Evolutionary conservation across 2,113 vertebrate species (phyloP).

Genomic region (Macquaria australasica): DNA sequence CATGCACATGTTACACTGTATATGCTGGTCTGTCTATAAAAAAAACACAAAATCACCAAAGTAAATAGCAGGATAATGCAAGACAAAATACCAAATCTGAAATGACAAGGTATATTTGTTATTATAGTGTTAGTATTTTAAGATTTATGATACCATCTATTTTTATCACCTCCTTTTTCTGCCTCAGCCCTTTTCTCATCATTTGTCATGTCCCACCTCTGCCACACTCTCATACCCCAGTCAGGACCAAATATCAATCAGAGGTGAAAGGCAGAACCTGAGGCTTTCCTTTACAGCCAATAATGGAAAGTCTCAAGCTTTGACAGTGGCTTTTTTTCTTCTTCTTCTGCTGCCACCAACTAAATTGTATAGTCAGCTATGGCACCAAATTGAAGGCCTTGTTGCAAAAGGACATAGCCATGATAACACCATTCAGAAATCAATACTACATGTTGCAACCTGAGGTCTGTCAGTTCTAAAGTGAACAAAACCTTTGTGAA

Average conservation of each 20-base stretch:
- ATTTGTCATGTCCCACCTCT: constrained; percentile 30
- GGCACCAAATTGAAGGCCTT: neutral
- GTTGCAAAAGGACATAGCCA: neutral
- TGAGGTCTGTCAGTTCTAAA: neutral
- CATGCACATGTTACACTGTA: neutral
- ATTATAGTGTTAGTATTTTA: constrained; percentile 13
- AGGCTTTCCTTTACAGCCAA: constrained; percentile 45
- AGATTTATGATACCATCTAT: constrained; percentile 21
- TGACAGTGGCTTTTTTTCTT: neutral
- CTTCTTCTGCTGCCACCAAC: neutral
- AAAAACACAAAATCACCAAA: neutral
- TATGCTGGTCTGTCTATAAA: neutral
- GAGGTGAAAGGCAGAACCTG: constrained; percentile 30
- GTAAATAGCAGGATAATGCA: neutral
- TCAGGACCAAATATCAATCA: constrained; percentile 50
- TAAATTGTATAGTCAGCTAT: neutral
- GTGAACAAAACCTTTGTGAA: neutral
- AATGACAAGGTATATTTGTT: constrained; percentile 7
- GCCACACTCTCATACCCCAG: constrained; percentile 12
- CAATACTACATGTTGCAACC: neutral
- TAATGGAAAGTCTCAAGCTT: constrained; percentile 33
- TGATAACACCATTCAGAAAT: neutral
- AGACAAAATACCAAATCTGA: neutral
- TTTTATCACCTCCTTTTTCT: constrained; percentile 17
- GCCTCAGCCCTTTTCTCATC: neutral